Evolutionary conservation across 2,797 vertebrate genomes (phyloP).

Genomic region (Crocodylus rhombifer): DNA sequence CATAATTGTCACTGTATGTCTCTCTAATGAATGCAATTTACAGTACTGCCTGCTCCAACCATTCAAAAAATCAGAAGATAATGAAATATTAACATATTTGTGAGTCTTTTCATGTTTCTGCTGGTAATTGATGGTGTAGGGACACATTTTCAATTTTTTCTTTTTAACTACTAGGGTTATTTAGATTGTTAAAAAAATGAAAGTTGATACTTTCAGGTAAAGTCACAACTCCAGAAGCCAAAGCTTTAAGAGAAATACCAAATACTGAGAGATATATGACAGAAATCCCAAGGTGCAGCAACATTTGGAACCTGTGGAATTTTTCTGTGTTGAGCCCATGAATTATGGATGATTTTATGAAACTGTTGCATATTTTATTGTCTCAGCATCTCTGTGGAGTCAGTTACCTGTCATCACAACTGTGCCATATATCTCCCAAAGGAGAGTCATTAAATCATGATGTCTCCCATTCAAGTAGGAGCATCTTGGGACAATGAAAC

Average conservation of each 20-base stretch:
- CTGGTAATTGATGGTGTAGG: neutral
- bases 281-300: slow-evolving; percentile 1
- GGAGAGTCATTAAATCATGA: slow-evolving; percentile 2
- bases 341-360: neutral
- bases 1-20: neutral
- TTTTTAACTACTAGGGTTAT: slow-evolving; percentile 24
- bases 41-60: slow-evolving; percentile 31
- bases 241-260: neutral
- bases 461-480: no score
- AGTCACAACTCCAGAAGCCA: neutral
- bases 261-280: neutral
- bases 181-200: neutral
- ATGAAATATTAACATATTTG: neutral
- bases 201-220: neutral
- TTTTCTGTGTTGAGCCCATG: neutral
- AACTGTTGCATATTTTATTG: neutral
- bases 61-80: slow-evolving; percentile 34
- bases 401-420: neutral
- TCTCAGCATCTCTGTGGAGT: neutral
- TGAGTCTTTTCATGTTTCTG: slow-evolving; percentile 32
- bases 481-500: slow-evolving; percentile 13
- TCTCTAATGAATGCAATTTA: slow-evolving; percentile 52
- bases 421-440: neutral
- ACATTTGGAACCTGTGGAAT: neutral
- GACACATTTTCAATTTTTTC: neutral